A percentile compares a stretch with the other conserved stretches of the same genome.
Conservation (phyloP, 2,797 vertebrate species). For the Pampus argenteus region DNA sequence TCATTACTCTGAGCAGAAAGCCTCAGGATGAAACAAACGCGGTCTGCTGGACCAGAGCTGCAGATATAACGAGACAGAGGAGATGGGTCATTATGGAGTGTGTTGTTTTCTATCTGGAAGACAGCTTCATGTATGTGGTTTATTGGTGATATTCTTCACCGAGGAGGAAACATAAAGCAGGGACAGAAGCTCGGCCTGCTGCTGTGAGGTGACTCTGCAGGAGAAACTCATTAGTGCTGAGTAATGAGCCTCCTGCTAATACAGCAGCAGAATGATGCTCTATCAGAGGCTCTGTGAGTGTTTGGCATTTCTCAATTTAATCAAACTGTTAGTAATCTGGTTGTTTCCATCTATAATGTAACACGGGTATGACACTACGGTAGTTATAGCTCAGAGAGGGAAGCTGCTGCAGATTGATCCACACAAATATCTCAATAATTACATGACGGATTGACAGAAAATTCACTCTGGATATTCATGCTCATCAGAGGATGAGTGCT, state of each 20-base stretch:
- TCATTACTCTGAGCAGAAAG: conserved; percentile 40
- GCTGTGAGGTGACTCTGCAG: conserved; percentile 52
- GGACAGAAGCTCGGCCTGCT: conserved; percentile 28
- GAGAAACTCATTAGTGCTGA: conserved; percentile 76
- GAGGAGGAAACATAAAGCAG: conserved; percentile 47
- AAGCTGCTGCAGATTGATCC: conserved; percentile 14
- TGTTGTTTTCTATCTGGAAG: conserved; percentile 33
- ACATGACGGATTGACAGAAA: background rate
- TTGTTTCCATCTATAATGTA: conserved; percentile 53
- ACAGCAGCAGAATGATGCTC: conserved; percentile 56
- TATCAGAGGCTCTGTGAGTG: conserved; percentile 54
- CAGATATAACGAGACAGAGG: conserved; percentile 26
- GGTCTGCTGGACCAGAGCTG: conserved; percentile 18
- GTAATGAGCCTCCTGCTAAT: conserved; percentile 71
- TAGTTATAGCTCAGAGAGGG: conserved; percentile 13
- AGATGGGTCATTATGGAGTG: conserved; percentile 17
- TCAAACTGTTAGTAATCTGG: conserved; percentile 72
- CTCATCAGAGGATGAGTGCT: background rate
- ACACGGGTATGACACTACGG: conserved; percentile 40
- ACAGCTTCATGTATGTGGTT: conserved; percentile 47
- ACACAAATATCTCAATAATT: conserved; percentile 9
- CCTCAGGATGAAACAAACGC: conserved; percentile 4
- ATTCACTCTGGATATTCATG: background rate
- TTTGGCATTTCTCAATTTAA: conserved; percentile 74
- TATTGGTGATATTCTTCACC: conserved; percentile 53